phyloP scores from a whole-genome alignment of 35 echinoderm and acorn worm genomes.

The Ophiothrix spiculata region DNA sequence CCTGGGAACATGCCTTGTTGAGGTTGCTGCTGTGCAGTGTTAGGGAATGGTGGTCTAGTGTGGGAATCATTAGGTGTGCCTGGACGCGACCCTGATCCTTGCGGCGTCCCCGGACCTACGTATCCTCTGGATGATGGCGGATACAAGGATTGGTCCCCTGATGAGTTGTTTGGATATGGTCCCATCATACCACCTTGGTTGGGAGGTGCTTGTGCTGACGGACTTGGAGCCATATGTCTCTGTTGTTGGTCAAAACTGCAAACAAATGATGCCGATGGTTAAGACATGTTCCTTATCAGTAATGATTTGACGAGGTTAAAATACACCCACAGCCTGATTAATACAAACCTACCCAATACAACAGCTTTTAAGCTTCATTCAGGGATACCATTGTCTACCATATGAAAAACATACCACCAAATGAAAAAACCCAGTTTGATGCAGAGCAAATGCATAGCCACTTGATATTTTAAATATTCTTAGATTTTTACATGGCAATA shows the following conservation, averaged over 20 bases:
- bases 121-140: constrained; percentile 45
- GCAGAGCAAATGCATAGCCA: no score
- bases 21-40: constrained; percentile 33
- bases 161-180: constrained; percentile 43
- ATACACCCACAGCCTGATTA: no score
- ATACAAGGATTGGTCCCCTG: constrained; percentile 34
- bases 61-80: constrained; percentile 53
- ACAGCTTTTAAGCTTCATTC: no score
- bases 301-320: no score
- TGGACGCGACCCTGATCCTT: constrained; percentile 41
- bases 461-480: no score
- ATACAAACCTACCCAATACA: no score
- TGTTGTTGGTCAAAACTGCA: constrained; percentile 29
- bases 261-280: background rate
- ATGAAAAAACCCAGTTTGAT: no score
- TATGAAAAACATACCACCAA: no score
- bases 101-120: constrained; percentile 62
- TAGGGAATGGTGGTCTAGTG: constrained; percentile 46
- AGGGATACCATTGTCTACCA: no score
- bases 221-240: constrained; percentile 38
- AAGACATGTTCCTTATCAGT: no score
- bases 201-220: constrained; percentile 49
- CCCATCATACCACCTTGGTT: constrained; percentile 46
- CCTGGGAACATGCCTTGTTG: constrained; percentile 10
- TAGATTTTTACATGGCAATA: no score